Evolutionary conservation across 2,888 invertebrate species (phyloP), one percentile per base, ranked within the genome.

Genomic region (Phania funesta): DNA sequence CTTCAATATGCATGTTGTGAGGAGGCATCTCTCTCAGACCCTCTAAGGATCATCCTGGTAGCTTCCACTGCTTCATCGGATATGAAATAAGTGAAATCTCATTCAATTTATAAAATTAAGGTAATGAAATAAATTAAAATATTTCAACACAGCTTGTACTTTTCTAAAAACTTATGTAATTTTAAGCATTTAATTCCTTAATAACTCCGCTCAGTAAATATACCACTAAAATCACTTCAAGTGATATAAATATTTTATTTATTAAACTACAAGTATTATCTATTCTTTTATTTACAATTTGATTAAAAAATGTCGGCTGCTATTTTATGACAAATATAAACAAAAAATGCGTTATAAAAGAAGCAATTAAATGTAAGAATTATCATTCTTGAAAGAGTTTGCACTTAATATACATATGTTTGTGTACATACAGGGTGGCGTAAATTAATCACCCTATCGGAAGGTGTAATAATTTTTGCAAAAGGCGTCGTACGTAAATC

Each of bases 281-380:
- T n/a, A n/a, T 58, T 11, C 32, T 46, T 18, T 54, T 65, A 52
- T 52, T 44, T 52, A 52, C n/a, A 22, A 20, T 20, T 68, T 35
- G 16, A 46, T 52, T 38, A 0, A 52, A 54, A 29, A 80, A 68
- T 80, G 48, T 74, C 56, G 62, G 22, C 3, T 54, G 29, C 13
- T 16, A 41, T 67, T 73, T 35, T 54, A 60, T 62, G 46, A 35
- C 22, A 56, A 18, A 62, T 18, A 16, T 16, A 16, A 18, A 44
- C 16, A 9, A 35, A 35, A 8, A 22, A 60, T 16, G 20, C 8
- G 60, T 38, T 13, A 18, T 18, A 44, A 16, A 20, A 35, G 48
- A 8, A 50, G 18, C 20, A 64, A 75, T 79, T 52, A 64, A 67
- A 60, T 9, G 24, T 44, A 6, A 13, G 44, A 50, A 24, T 74